Percentiles rank a stretch among this genome's conserved stretches.
phyloP scores from a whole-genome alignment of 30 jellyfish, hydroid and myxozoan genomes.

The Hydra vulgaris region DNA sequence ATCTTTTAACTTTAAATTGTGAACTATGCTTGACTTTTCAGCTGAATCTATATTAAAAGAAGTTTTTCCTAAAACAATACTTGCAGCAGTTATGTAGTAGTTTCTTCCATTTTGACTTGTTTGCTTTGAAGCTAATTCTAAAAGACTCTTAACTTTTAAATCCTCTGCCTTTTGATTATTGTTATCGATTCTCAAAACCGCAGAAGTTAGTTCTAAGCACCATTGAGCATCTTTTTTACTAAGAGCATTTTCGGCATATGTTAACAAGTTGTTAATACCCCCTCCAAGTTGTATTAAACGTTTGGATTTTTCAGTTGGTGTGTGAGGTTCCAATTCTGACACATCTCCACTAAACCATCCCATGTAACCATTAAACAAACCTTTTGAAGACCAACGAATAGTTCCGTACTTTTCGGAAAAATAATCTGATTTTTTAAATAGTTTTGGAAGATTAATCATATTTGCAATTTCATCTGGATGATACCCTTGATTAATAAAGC shows the following conservation, averaged over 20 bases:
- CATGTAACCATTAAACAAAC: conserved; percentile 11
- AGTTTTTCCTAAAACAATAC: neutral
- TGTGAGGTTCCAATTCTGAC: conserved; percentile 2
- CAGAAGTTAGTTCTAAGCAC: neutral
- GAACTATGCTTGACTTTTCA: neutral
- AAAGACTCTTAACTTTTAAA: neutral
- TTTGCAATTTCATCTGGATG: conserved; percentile 17
- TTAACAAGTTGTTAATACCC: neutral
- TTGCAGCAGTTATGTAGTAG: neutral
- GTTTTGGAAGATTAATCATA: conserved; percentile 3
- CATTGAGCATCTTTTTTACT: conserved; percentile 4
- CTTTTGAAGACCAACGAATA: conserved; percentile 7
- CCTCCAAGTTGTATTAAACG: conserved; percentile 9
- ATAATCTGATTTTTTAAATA: neutral
- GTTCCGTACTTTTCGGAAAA: conserved; percentile 11
- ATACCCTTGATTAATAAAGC: neutral
- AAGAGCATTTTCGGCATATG: neutral
- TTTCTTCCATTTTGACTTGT: conserved; percentile 5
- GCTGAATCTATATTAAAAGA: neutral
- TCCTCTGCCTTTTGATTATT: neutral
- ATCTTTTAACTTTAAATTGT: neutral
- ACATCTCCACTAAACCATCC: conserved; percentile 27
- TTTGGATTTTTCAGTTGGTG: conserved; percentile 3
- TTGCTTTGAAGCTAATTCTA: conserved; percentile 1
- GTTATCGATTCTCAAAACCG: neutral